Conservation (phyloP, 2,113 vertebrate genomes). For the Rhea americana region DNA sequence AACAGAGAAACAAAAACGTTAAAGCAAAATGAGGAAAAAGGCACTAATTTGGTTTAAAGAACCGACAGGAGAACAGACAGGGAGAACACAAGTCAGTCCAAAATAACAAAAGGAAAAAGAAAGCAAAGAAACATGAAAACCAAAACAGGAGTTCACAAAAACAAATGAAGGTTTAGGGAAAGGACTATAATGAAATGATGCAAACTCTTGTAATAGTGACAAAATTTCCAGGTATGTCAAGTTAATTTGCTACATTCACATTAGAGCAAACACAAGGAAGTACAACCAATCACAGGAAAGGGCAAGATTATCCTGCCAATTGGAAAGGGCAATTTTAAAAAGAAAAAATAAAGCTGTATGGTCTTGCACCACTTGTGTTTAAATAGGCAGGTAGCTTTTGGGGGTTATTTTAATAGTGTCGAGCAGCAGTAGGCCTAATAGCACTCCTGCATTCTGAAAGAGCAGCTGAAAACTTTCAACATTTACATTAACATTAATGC, state of each 20-base stretch:
- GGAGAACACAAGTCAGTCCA: background rate
- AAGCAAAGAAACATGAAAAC: background rate
- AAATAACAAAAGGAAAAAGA: background rate
- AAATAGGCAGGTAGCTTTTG: background rate
- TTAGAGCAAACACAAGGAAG: background rate
- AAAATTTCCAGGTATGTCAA: background rate
- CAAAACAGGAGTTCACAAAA: background rate
- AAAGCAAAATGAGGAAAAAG: background rate
- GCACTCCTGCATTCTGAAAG: background rate
- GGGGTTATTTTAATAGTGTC: background rate
- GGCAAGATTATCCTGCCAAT: background rate
- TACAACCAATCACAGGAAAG: background rate
- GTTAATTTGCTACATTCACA: background rate
- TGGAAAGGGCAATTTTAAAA: background rate
- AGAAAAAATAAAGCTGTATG: background rate
- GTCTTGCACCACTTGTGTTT: background rate
- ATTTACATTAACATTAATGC: background rate
- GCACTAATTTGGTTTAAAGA: background rate
- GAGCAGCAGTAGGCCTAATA: constrained; percentile 7
- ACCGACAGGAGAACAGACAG: background rate
- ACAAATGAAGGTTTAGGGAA: background rate
- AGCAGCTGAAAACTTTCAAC: background rate
- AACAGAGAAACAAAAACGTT: background rate
- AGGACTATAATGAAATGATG: background rate
- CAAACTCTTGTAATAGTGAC: background rate